phyloP scores from a whole-genome alignment of 53 echinoderm and acorn worm genomes.

The Echinometra lucunter region DNA sequence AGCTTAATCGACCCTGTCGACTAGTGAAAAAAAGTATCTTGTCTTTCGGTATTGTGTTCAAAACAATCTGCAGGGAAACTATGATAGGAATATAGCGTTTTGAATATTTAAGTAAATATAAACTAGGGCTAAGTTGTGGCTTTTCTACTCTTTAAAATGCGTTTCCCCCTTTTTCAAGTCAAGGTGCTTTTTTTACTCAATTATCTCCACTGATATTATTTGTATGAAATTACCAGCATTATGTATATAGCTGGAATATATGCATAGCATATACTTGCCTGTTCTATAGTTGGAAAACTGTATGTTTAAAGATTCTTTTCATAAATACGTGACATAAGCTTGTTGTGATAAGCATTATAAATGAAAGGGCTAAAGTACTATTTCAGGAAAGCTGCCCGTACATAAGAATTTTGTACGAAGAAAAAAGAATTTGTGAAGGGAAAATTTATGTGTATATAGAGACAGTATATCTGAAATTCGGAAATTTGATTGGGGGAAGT shows the following conservation, averaged over 20 bases:
- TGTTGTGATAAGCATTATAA: background rate
- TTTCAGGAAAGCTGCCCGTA: background rate
- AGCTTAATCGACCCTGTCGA: background rate
- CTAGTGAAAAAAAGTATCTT: background rate
- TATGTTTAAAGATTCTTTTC: background rate
- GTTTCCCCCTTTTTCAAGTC: constrained; percentile 11
- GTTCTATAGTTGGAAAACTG: background rate
- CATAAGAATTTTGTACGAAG: background rate
- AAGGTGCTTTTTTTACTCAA: constrained; percentile 50
- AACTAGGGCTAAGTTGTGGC: background rate
- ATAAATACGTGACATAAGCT: background rate
- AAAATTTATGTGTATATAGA: background rate
- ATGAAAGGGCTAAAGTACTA: background rate
- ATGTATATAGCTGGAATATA: constrained; percentile 34
- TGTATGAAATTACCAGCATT: constrained; percentile 23
- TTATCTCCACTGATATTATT: constrained; percentile 25
- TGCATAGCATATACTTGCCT: constrained; percentile 35
- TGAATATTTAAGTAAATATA: background rate
- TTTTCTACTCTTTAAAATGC: constrained; percentile 51
- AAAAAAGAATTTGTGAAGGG: background rate
- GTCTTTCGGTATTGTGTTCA: constrained; percentile 4
- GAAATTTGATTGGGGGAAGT: background rate
- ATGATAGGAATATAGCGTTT: constrained; percentile 18
- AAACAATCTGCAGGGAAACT: constrained; percentile 12
- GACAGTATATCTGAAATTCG: background rate